Evolutionary conservation across 2,888 invertebrate genomes (phyloP).

Genomic region (Metellina segmentata): DNA sequence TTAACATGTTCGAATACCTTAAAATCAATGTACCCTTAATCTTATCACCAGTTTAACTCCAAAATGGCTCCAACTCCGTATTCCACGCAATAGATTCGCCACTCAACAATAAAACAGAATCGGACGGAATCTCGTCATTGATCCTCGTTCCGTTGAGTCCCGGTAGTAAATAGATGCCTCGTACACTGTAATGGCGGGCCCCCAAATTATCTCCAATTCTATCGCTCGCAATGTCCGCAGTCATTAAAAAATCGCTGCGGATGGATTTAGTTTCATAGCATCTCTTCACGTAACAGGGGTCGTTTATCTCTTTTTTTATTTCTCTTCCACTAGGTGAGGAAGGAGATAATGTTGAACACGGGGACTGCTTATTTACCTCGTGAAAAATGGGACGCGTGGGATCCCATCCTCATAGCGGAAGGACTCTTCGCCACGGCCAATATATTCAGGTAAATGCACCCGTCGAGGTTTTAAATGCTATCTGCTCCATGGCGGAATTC

Average conservation of each 20-base stretch:
- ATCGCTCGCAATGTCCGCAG: neutral
- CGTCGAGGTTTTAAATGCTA: too few species aligned
- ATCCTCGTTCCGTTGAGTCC: too few species aligned
- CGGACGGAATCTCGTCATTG: too few species aligned
- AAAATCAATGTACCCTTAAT: too few species aligned
- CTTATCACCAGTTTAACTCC: too few species aligned
- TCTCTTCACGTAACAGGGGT: neutral
- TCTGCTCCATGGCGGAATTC: too few species aligned
- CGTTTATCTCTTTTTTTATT: neutral
- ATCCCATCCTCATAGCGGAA: slow-evolving; percentile 97
- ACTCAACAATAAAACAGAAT: too few species aligned
- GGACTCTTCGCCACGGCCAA: slow-evolving; percentile 99
- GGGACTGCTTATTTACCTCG: slow-evolving; percentile 86
- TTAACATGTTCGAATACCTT: too few species aligned
- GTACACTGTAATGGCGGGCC: too few species aligned
- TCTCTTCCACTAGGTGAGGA: slow-evolving; percentile 85
- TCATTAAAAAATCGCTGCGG: neutral
- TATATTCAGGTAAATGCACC: slow-evolving; percentile 85
- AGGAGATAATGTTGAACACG: slow-evolving; percentile 84
- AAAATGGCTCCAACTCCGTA: too few species aligned
- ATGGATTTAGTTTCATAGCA: neutral
- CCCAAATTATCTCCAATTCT: neutral
- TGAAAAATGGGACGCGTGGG: slow-evolving; percentile 98
- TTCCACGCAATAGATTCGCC: too few species aligned
- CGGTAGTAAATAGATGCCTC: too few species aligned